A percentile compares a stretch with the other conserved stretches of the same genome.
These are phyloP conservation scores for Medauroidea extradentata DNA, from an alignment of 1,140 invertebrate genomes.

Conservation along the genomic window DNA sequence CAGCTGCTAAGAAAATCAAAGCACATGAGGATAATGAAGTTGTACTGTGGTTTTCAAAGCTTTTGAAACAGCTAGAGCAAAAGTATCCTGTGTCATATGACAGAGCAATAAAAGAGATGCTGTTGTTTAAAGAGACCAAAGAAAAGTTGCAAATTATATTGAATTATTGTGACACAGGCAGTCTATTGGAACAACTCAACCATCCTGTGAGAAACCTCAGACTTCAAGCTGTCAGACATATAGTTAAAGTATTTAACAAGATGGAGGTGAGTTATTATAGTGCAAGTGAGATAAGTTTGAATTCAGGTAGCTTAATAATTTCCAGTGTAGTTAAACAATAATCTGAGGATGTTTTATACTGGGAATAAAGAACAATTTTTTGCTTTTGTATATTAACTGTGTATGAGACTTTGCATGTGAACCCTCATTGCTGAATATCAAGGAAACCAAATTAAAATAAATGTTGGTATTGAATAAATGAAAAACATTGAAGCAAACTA, in stretches of 20 bases:
- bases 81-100: constrained; percentile 65
- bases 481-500: too few species aligned
- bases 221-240: neutral
- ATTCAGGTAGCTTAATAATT: too few species aligned
- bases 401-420: too few species aligned
- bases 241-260: neutral
- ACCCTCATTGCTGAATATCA: too few species aligned
- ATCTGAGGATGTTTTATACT: too few species aligned
- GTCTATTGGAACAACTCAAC: neutral
- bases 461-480: too few species aligned
- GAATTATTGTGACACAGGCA: neutral
- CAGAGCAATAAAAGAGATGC: constrained; percentile 1
- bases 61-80: constrained; percentile 51
- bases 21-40: neutral
- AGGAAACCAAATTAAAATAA: too few species aligned
- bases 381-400: too few species aligned
- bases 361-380: too few species aligned
- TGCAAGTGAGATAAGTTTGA: neutral
- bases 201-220: neutral
- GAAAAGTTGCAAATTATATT: too few species aligned
- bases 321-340: too few species aligned
- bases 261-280: neutral
- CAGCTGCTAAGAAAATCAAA: too few species aligned
- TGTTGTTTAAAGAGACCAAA: neutral
- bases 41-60: constrained; percentile 27